Base-by-base conservation (phyloP, 2,888 invertebrate genomes). In the Eristalinus aeneus region DNA sequence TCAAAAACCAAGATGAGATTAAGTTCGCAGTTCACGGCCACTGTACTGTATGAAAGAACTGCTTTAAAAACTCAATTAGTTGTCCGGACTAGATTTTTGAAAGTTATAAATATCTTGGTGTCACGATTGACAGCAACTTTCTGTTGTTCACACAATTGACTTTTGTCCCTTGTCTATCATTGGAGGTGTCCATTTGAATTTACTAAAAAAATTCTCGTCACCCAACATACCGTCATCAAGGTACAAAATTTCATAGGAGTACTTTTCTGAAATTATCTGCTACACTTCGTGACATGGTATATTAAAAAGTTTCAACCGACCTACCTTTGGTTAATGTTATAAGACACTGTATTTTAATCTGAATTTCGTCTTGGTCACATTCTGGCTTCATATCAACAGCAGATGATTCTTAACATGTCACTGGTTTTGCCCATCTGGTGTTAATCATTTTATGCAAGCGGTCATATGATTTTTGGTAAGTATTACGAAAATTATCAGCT, bases 401-500 rank as follows among this genome's bases (percentile, higher is more conserved):
- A 2, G 16, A 12, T 10, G 8, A 32, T 8, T 58, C 22, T 10
- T 60, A 46, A 20, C 32, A n/a, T 23, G 10, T 11, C 4, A 22
- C 60, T 22, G n/a, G 56, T 22, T 16, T 2, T 0, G 5, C 1
- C 10, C 65, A 65, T 6, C 46, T 34, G 3, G 5, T 58, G 22
- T 22, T 53, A 11, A 71, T 11, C 10, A 84, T 36, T 39, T 65
- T 63, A 11, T 72, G 32, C 12, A 79, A 27, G 2, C 77, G 76
- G 6, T 46, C 34, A 23, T 81, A 77, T 0, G 85, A 85, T 63
- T 54, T 36, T 2, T 85, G 85, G 4, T 81, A 85, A 10, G 54
- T n/a, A 9, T 23, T 76, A 3, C 90, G 88, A 2, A 90, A 86
- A 20, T 84, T 89, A 0, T 89, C 63, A 1, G 91, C 88, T 20